Percentiles rank a stretch among this genome's conserved stretches.
phyloP scores from a whole-genome alignment of 2,113 vertebrate species.

The Chelonoidis abingdonii region DNA sequence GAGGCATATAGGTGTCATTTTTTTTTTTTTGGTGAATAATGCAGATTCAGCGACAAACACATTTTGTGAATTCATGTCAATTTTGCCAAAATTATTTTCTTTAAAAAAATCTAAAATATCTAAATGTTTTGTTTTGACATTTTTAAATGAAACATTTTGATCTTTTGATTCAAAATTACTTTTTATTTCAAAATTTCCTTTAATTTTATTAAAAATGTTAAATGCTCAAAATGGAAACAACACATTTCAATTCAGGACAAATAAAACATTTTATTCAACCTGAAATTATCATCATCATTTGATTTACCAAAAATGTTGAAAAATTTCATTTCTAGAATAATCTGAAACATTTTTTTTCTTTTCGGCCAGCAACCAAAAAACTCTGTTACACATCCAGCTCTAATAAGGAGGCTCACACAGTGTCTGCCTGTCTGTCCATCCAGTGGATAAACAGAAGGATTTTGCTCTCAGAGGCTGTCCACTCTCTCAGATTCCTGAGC shows the following conservation, averaged over 20 bases:
- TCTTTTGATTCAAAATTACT: background rate
- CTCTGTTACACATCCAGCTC: background rate
- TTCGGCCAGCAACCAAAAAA: background rate
- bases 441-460: background rate
- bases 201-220: background rate
- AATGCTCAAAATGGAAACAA: background rate
- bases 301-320: background rate
- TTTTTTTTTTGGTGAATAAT: no score
- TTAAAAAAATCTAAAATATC: background rate
- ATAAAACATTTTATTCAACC: background rate
- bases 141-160: background rate
- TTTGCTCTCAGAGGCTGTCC: background rate
- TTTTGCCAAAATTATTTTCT: background rate
- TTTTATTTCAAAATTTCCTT: background rate
- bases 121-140: background rate
- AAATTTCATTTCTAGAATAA: background rate
- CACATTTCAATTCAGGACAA: background rate
- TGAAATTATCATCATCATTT: background rate
- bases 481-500: background rate
- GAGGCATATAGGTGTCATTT: background rate
- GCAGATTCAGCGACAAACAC: background rate
- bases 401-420: background rate
- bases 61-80: background rate
- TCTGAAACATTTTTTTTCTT: background rate
- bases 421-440: background rate